Base-by-base conservation (phyloP, 2,797 vertebrate species). In the Muscicapa striata region DNA sequence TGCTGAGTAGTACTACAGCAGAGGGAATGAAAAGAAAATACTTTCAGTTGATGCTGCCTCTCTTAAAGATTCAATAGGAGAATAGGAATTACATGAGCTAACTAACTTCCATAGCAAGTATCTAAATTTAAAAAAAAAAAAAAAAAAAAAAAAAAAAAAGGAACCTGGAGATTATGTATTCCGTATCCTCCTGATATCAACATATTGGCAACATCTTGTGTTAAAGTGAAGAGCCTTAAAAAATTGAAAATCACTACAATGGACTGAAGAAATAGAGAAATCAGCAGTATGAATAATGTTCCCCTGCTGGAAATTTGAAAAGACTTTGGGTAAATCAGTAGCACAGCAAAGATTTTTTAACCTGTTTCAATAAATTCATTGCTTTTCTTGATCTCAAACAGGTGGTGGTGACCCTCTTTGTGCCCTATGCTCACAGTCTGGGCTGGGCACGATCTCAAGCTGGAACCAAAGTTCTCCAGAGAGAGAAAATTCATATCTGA, bases 351-450 rank as follows among this genome's bases (percentile, higher is more conserved):
- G 18, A 49, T 23, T 36, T 40, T 62, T 18, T 66, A 40, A 29
- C 7, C 19, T 7, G 0, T 74, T 81, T 57, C 10, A 36, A 26
- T 74, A 45, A 62, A 90, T 66, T 26, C 3, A 19, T 45, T 38
- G 16, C 4, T 84, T 40, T 57, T 66, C 26, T 46, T 58, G 38
- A 41, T 40, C 19, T 41, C 34, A n/a, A 7, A 45, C 11, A n/a
- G 10, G 10, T n/a, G 13, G 5, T 21, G 21, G 14, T 20, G 27
- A 43, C 13, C 7, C 3, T 75, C 5, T 48, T 81, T 46, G 15
- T 19, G 27, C 9, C 9, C 15, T 74, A 16, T 1, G 0, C 2
- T 18, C 22, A 48, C 24, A 64, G 2, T 23, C 14, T 48, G 46
- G 18, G 14, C 14, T 48, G 46, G 18, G 14, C 23, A 34, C 10